These are phyloP conservation scores for Caranx melampygus DNA, from an alignment of 2,113 vertebrate genomes.

Conservation along the genomic window DNA sequence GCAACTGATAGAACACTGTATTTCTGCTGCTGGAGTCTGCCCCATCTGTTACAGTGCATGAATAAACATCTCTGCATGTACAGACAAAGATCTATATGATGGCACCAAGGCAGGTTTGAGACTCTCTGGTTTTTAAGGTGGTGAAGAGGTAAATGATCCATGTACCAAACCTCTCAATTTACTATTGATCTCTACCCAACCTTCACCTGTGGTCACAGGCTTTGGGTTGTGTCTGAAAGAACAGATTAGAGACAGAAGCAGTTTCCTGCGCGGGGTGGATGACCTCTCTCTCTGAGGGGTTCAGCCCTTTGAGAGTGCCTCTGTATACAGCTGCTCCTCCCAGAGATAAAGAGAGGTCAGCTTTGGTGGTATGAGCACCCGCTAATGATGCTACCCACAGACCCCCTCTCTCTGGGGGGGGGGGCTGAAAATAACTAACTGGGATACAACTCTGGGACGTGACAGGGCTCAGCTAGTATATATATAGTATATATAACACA, in stretches of 20 bases:
- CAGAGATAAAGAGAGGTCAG: background rate
- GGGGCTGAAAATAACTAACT: background rate
- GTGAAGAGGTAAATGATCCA: background rate
- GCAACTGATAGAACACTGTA: background rate
- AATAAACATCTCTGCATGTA: background rate
- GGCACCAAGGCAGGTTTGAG: background rate
- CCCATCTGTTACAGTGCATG: background rate
- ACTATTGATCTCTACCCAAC: conserved; percentile 11
- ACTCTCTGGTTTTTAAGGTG: background rate
- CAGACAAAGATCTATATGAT: background rate
- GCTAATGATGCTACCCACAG: conserved; percentile 8
- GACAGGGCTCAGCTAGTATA: background rate
- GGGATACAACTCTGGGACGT: background rate
- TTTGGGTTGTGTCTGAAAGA: background rate
- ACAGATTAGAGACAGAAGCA: background rate
- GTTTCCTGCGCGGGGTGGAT: background rate
- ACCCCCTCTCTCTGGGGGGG: background rate
- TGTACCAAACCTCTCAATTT: conserved; percentile 1
- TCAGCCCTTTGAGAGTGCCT: conserved; percentile 1
- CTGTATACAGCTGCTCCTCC: background rate
- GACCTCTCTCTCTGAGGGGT: conserved; percentile 18
- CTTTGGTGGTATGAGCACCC: background rate
- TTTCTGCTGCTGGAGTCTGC: background rate
- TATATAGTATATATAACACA: too few species aligned
- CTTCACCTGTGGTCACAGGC: background rate